A percentile compares a stretch with the other conserved stretches of the same genome.
Evolutionary conservation across 2,888 invertebrate genomes (phyloP).

Genomic region (Coenonympha arcania): DNA sequence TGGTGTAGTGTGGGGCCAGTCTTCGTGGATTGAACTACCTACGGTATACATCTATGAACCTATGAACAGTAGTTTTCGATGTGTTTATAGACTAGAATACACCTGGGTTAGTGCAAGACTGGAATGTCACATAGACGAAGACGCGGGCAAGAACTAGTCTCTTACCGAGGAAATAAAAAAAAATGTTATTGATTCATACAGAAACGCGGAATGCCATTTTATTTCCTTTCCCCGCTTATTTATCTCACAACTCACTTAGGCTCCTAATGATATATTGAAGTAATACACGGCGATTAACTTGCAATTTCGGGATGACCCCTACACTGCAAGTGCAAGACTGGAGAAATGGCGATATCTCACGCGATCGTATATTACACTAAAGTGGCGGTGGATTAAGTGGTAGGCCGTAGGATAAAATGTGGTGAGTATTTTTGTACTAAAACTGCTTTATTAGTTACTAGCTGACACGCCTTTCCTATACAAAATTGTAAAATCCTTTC

Average conservation of each 20-base stretch:
- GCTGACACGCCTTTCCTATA: no score
- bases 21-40: no score
- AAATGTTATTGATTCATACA: not conserved
- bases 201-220: not conserved
- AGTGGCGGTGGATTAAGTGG: constrained; percentile 47
- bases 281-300: no score
- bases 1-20: no score
- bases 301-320: constrained; percentile 43
- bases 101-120: no score
- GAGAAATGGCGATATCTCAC: constrained; percentile 52
- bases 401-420: constrained; percentile 29
- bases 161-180: no score
- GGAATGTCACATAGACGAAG: no score
- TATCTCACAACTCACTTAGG: constrained; percentile 23
- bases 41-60: no score
- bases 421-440: not conserved
- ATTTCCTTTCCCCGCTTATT: constrained; percentile 9
- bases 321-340: constrained; percentile 64
- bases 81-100: no score
- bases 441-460: constrained; percentile 1
- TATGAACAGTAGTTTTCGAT: no score
- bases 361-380: constrained; percentile 53
- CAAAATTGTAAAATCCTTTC: no score
- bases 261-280: constrained; percentile 54
- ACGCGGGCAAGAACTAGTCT: no score